Base-by-base conservation (phyloP, 2,888 invertebrate genomes). In the Lepidocyrtinus sp. region DNA sequence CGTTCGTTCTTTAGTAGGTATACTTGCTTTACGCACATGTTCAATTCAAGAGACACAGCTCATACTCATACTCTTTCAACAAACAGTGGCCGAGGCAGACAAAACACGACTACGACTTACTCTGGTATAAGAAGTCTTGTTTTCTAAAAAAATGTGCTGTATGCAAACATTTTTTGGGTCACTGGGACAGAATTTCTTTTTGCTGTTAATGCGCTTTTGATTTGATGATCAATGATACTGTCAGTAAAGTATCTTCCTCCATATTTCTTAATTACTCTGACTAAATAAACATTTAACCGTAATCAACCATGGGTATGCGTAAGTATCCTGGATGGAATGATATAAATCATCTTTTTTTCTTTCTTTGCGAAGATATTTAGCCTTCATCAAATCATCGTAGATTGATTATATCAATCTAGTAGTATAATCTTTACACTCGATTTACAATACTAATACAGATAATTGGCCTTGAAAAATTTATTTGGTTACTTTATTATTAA, bases 111-210 rank as follows among this genome's bases (percentile, higher is more conserved):
- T 5, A 15, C 36, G 5, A 3, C 55, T 55, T 36, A 12, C 36
- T n/a, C 17, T 55, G 55, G 55, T 17, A n/a, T n/a, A n/a, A n/a
- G n/a, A 62, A 62, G 24, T 62, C 55, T 5, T 12, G n/a, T n/a
- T 5, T n/a, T 55, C 55, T n/a, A 55, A 65, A 65, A 70, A 36
- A 36, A 75, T 62, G 2, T 62, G 68, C 82, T 74, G 70, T 78
- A 50, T 65, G 82, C 76, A 75, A 75, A 71, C 74, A 75, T 82
- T 55, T 55, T 55, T 79, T 79, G 75, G 82, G 82, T 82, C 78
- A 82, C 82, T 82, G 78, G 82, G 82, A 82, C 82, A 82, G 71
- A 55, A 55, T 55, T 55, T 17, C 17, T 55, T n/a, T 55, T n/a
- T 55, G n/a, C n/a, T n/a, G n/a, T n/a, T n/a, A n/a, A n/a, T n/a